Percentiles rank a stretch among this genome's conserved stretches.
These are phyloP conservation scores for Nibea coibor DNA, from an alignment of 2,113 vertebrate genomes.

Conservation along the genomic window DNA sequence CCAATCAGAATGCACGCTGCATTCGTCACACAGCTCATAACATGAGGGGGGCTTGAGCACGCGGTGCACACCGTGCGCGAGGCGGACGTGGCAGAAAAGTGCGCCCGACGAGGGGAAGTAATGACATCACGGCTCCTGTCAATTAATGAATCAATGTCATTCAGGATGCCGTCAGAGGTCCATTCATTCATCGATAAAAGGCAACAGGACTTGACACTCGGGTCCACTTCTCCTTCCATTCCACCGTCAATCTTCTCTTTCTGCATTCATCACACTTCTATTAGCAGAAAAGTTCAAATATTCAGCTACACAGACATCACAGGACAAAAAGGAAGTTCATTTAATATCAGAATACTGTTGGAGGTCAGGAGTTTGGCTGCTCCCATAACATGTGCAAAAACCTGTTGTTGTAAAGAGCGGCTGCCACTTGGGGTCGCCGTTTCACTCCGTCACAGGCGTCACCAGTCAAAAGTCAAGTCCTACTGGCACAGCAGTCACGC, in stretches of 20 bases:
- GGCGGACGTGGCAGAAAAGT: conserved; percentile 32
- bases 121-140: conserved; percentile 73
- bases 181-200: conserved; percentile 58
- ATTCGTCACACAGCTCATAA: conserved; percentile 84
- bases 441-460: conserved; percentile 58
- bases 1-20: conserved; percentile 81
- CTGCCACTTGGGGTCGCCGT: conserved; percentile 62
- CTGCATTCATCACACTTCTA: conserved; percentile 44
- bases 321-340: conserved; percentile 37
- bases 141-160: conserved; percentile 61
- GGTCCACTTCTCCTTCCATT: conserved; percentile 25
- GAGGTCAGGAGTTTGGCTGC: conserved; percentile 68
- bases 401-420: conserved; percentile 44
- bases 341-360: conserved; percentile 71
- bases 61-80: conserved; percentile 73
- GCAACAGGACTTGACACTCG: conserved; percentile 36
- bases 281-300: conserved; percentile 37
- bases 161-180: conserved; percentile 74
- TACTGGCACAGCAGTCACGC: conserved; percentile 62
- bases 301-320: conserved; percentile 58
- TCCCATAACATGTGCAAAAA: conserved; percentile 76
- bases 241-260: conserved; percentile 23
- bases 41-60: conserved; percentile 61
- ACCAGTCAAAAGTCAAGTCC: conserved; percentile 36
- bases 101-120: conserved; percentile 17